Percentiles rank a stretch among this genome's conserved stretches.
phyloP scores from a whole-genome alignment of 30 jellyfish, hydroid and myxozoan genomes.

The Catostylus mosaicus region DNA sequence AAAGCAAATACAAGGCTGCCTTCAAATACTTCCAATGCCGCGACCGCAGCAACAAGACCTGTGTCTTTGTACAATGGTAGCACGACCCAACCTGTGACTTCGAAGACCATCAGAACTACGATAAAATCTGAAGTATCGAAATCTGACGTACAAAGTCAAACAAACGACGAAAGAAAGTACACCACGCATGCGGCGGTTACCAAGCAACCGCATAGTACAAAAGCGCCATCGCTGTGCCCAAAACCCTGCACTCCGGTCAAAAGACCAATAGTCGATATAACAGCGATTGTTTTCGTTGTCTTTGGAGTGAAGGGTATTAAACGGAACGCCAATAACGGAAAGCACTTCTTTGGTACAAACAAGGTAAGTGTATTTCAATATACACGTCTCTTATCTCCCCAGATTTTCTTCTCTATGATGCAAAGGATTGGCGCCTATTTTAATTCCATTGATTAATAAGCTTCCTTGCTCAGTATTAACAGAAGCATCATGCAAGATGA shows the following conservation, averaged over 20 bases:
- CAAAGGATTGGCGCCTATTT: too few relatives aligned
- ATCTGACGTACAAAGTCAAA: neutral
- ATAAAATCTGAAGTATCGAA: neutral
- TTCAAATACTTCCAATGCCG: neutral
- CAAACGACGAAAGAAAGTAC: neutral
- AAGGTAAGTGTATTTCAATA: conserved; percentile 41
- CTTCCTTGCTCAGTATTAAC: too few relatives aligned
- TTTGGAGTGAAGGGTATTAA: conserved; percentile 73
- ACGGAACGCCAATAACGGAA: conserved; percentile 34
- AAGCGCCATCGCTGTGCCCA: conserved; percentile 62
- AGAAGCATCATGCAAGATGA: too few relatives aligned
- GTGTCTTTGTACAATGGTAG: neutral
- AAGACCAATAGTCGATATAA: conserved; percentile 67
- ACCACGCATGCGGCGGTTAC: neutral
- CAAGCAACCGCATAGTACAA: neutral
- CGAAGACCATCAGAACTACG: neutral
- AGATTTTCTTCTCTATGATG: too few relatives aligned
- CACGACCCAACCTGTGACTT: neutral
- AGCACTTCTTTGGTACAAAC: conserved; percentile 57
- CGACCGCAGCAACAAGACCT: neutral
- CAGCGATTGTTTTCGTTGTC: conserved; percentile 63
- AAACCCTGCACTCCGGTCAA: conserved; percentile 75
- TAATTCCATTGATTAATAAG: too few relatives aligned
- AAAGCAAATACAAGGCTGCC: neutral
- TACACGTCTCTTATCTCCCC: too few relatives aligned